Evolutionary conservation across 2,888 invertebrate genomes (phyloP), one percentile per base, ranked within the genome.

Genomic region (Miltochrista miniata): DNA sequence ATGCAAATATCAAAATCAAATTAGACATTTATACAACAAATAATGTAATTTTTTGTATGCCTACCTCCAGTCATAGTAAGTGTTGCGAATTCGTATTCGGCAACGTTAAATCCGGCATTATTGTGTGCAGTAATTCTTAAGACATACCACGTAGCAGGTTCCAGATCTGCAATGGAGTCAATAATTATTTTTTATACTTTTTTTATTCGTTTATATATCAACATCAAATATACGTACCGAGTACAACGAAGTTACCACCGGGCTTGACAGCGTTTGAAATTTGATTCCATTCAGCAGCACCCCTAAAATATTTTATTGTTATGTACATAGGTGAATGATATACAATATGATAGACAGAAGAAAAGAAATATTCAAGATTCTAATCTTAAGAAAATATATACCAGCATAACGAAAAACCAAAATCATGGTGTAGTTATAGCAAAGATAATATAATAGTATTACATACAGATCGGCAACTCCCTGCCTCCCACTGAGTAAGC

Each of bases 61-160:
- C 92, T 93, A 98, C 98, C 98, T 93, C 98, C 98, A 65, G 97
- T 96, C 64, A 96, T 95, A 30, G 98, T 98, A 31, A 98, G 93
- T 1, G 99, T 99, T 13, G 98, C 98, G 85, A 98, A 98, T 91
- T 98, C 97, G 78, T 98, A 98, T 90, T 98, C 97, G 52, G 98
- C 98, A 45, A 98, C 98, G 36, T 97, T 97, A 74, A 98, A 98
- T 45, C 98, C 99, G 55, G 98, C 98, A 72, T 98, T 98, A 85
- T 98, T 98, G 87, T 98, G 97, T 4, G 97, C 97, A 1, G 97
- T 98, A 36, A 98, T 97, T 57, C 97, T 93, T 60, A 98, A 93
- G 72, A 96, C 95, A 80, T 98, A 98, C 97, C 98, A 98, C 11
- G 96, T 97, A 14, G 98, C 98, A 0, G 98, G 97, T 74, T 97